Evolutionary conservation across 2,113 vertebrate genomes (phyloP), one percentile per base, ranked within the genome.

Genomic region (Pangasianodon gigas): DNA sequence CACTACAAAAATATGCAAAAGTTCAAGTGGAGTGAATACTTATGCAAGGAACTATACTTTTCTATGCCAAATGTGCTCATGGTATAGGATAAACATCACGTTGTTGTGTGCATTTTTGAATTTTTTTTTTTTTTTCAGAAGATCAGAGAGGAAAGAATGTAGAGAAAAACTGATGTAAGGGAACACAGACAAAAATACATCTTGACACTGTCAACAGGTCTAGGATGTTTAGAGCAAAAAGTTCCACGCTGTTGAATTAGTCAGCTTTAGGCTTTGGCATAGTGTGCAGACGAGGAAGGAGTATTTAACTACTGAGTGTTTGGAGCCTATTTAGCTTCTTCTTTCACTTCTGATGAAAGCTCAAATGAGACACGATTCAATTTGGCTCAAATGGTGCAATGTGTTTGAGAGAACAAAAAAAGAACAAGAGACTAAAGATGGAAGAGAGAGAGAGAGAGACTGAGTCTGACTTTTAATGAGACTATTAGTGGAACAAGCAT

Each of bases 281-380:
- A 74, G 37, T 29, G 32, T 24, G 44, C 3, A 7, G 44, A 67
- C 16, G 32, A 82, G 60, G 29, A 87, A 88, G 80, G 48, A 62
- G 52, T 83, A 41, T 56, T 85, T 79, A 81, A 46, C 74, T 77
- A 69, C 32, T 88, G 54, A 84, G 6, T 52, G 52, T 54, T 88
- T 74, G 16, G 24, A 29, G 37, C 62, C 44, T 71, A 83, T 83
- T 88, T n/a, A 88, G 60, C 18, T 46, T 29, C 24, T 84, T 74
- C 51, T 71, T 56, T 71, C 51, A 37, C 37, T 26, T 67, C 87
- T 88, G 83, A 48, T 84, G 82, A 91, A 82, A 90, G 54, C 82
- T 86, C 62, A 91, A 91, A 88, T 79, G 75, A 79, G 88, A 80
- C 58, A 88, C 71, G 79, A 75, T 90, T 88, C 51, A 91, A 75